phyloP scores from a whole-genome alignment of 2,797 vertebrate species.

The Bufotes viridis region DNA sequence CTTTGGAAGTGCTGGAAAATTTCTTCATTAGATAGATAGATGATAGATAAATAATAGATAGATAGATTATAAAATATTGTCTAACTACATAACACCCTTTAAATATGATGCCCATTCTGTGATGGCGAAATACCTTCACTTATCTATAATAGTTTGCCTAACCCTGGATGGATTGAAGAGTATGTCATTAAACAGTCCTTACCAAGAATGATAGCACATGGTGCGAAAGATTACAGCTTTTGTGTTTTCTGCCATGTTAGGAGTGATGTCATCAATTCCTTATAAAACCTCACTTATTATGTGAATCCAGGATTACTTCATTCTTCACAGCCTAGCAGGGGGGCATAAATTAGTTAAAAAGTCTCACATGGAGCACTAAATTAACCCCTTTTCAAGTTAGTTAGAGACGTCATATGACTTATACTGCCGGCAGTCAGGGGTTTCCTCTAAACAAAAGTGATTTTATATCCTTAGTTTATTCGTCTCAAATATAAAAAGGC shows the following conservation, averaged over 20 bases:
- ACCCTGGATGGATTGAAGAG: background rate
- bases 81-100: background rate
- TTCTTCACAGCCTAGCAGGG: slow-evolving; percentile 61
- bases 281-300: slow-evolving; percentile 72
- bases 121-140: background rate
- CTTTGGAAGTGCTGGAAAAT: too few relatives aligned
- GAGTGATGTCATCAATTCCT: slow-evolving; percentile 71
- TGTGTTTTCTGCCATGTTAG: slow-evolving; percentile 18
- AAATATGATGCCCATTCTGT: too few relatives aligned
- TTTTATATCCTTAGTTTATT: slow-evolving; percentile 55
- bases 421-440: slow-evolving; percentile 35
- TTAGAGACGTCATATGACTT: slow-evolving; percentile 51
- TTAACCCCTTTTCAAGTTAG: slow-evolving; percentile 36
- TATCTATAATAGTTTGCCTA: background rate
- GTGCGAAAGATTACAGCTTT: slow-evolving; percentile 8
- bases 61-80: too few relatives aligned
- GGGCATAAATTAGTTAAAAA: slow-evolving; percentile 66
- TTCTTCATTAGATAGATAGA: too few relatives aligned
- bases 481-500: slow-evolving; percentile 51
- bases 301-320: slow-evolving; percentile 75
- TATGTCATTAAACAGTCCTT: slow-evolving; percentile 18
- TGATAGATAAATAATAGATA: too few relatives aligned
- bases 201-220: slow-evolving; percentile 19
- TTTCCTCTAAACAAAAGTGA: slow-evolving; percentile 39
- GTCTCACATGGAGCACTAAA: slow-evolving; percentile 6